These are phyloP conservation scores for Volucella inflata DNA, from an alignment of 2,888 invertebrate species.

Conservation along the genomic window DNA sequence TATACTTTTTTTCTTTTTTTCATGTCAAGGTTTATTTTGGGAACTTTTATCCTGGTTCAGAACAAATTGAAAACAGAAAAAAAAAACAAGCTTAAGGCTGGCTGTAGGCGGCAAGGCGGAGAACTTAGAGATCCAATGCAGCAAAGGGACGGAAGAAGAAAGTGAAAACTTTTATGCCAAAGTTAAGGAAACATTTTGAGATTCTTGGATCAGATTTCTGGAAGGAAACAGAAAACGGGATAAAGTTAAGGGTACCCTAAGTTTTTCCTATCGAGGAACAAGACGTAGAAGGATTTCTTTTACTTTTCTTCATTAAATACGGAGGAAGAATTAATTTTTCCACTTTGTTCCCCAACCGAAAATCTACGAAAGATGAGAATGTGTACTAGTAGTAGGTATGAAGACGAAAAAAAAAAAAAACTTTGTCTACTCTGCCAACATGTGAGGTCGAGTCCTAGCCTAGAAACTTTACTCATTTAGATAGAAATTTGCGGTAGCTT, in stretches of 20 bases:
- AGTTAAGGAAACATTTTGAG: constrained; percentile 61
- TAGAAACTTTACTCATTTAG: no score
- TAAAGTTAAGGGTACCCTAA: constrained; percentile 41
- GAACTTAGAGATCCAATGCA: not conserved
- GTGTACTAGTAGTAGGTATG: no score
- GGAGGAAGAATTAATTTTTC: no score
- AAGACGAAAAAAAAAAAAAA: no score
- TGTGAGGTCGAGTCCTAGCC: no score
- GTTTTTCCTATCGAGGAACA: not conserved
- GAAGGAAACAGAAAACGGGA: constrained; percentile 38
- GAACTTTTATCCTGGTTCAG: constrained; percentile 56
- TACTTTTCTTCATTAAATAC: no score
- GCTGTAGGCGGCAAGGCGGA: constrained; percentile 6
- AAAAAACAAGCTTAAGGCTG: constrained; percentile 21
- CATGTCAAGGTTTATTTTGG: constrained; percentile 48
- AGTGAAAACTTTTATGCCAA: constrained; percentile 46
- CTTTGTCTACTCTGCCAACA: no score
- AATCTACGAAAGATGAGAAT: no score
- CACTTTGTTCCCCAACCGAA: no score
- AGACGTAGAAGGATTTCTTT: no score
- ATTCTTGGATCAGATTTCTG: constrained; percentile 62
- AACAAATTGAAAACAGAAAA: constrained; percentile 59
- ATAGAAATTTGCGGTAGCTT: no score
- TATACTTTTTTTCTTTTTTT: constrained; percentile 23
- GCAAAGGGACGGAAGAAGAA: not conserved